Evolutionary conservation across 2,888 invertebrate genomes (phyloP).

Genomic region (Ypsolopha scabrella): DNA sequence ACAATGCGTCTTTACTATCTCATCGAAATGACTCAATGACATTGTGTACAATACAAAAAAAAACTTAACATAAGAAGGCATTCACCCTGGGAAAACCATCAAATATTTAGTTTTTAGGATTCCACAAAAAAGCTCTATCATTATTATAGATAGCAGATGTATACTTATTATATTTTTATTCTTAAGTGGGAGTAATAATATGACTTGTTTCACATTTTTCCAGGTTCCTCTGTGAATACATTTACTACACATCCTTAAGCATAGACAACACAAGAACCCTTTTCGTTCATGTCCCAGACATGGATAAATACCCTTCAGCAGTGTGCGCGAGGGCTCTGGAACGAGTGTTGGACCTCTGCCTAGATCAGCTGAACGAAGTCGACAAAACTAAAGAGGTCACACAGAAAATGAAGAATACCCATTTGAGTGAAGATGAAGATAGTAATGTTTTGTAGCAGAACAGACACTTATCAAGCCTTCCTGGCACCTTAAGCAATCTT

Average conservation of each 20-base stretch:
- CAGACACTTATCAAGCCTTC: too few relatives aligned
- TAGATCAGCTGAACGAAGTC: conserved; percentile 31
- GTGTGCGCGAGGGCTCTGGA: conserved; percentile 69
- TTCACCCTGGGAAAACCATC: too few relatives aligned
- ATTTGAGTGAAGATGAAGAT: not conserved
- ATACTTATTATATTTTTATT: too few relatives aligned
- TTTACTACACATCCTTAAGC: conserved; percentile 81
- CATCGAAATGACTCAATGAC: too few relatives aligned
- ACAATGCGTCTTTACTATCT: too few relatives aligned
- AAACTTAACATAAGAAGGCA: too few relatives aligned
- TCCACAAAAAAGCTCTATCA: too few relatives aligned
- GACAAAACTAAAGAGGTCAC: conserved; percentile 12
- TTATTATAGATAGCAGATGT: too few relatives aligned
- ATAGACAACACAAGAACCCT: conserved; percentile 71
- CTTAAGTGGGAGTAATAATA: too few relatives aligned
- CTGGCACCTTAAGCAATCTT: too few relatives aligned
- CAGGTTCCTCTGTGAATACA: conserved; percentile 87
- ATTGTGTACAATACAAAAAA: too few relatives aligned
- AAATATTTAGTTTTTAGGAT: too few relatives aligned
- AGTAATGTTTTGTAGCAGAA: not conserved
- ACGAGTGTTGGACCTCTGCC: conserved; percentile 35
- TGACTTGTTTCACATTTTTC: conserved; percentile 13
- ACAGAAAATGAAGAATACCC: not conserved
- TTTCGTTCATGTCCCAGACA: conserved; percentile 85
- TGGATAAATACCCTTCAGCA: conserved; percentile 68